Percentiles rank a stretch among this genome's conserved stretches.
phyloP scores from a whole-genome alignment of 2,113 vertebrate genomes.

The Oreochromis aureus region DNA sequence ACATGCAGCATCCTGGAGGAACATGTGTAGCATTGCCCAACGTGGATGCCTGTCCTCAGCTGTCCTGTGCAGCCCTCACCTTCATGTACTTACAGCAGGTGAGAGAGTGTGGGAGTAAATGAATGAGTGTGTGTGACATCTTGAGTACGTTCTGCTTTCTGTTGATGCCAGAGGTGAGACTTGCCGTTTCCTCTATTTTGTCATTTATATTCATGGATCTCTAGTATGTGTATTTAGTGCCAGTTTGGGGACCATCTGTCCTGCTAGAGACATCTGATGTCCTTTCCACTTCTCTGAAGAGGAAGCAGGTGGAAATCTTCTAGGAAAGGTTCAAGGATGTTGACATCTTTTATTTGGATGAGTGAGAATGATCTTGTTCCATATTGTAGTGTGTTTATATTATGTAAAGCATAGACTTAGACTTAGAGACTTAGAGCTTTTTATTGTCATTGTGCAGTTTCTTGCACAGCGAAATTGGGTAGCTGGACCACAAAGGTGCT shows the following conservation, averaged over 20 bases:
- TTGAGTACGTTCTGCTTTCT: background rate
- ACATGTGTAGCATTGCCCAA: constrained; percentile 94
- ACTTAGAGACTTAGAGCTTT: too few relatives aligned
- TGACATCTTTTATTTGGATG: background rate
- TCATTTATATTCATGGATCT: background rate
- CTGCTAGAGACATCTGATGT: background rate
- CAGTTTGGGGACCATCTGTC: background rate
- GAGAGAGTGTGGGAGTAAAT: constrained; percentile 64
- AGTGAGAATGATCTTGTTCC: background rate
- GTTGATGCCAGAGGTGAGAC: background rate
- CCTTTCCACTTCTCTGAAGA: background rate
- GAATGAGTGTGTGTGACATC: background rate
- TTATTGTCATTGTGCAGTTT: too few relatives aligned
- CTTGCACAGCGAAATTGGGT: too few relatives aligned
- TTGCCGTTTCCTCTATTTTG: background rate
- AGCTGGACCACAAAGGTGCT: too few relatives aligned
- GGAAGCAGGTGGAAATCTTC: background rate
- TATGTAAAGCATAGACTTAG: background rate
- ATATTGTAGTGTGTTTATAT: background rate
- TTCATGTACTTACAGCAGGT: constrained; percentile 99
- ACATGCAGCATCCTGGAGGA: constrained; percentile 95
- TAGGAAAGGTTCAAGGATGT: background rate
- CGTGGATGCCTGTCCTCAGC: constrained; percentile 93
- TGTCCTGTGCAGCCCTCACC: constrained; percentile 96
- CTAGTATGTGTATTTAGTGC: background rate